These are phyloP conservation scores for Chesias legatella DNA, from an alignment of 2,888 invertebrate genomes.

Conservation along the genomic window DNA sequence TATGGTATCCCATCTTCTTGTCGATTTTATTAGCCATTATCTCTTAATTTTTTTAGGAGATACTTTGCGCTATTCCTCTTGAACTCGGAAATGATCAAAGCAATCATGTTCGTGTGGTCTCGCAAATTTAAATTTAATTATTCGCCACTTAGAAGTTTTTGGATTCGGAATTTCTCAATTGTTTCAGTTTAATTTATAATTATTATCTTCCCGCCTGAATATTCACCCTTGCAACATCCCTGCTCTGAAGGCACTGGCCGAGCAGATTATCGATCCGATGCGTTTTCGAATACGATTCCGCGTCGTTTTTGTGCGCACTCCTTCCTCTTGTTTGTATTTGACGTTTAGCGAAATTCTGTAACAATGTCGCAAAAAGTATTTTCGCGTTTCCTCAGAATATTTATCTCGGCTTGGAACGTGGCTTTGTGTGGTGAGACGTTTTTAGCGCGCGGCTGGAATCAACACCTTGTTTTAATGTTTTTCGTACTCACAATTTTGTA, in stretches of 20 bases:
- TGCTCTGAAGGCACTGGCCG: conserved; percentile 23
- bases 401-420: conserved; percentile 40
- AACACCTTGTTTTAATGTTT: not conserved
- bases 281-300: conserved; percentile 18
- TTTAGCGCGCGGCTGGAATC: conserved; percentile 9
- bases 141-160: too few species aligned
- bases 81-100: too few species aligned
- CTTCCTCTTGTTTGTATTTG: conserved; percentile 63
- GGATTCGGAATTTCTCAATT: too few species aligned
- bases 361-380: conserved; percentile 50
- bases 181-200: too few species aligned
- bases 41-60: too few species aligned
- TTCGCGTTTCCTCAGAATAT: conserved; percentile 51
- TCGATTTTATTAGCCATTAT: too few species aligned
- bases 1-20: too few species aligned
- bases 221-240: too few species aligned
- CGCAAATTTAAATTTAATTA: too few species aligned
- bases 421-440: conserved; percentile 34
- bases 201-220: too few species aligned
- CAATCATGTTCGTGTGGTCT: too few species aligned
- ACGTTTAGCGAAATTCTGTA: conserved; percentile 61
- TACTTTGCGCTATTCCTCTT: too few species aligned
- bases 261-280: conserved; percentile 31
- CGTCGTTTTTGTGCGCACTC: conserved; percentile 66
- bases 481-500: conserved; percentile 1